Conservation (phyloP, 2,797 vertebrate genomes). For the Ceryle rudis region DNA sequence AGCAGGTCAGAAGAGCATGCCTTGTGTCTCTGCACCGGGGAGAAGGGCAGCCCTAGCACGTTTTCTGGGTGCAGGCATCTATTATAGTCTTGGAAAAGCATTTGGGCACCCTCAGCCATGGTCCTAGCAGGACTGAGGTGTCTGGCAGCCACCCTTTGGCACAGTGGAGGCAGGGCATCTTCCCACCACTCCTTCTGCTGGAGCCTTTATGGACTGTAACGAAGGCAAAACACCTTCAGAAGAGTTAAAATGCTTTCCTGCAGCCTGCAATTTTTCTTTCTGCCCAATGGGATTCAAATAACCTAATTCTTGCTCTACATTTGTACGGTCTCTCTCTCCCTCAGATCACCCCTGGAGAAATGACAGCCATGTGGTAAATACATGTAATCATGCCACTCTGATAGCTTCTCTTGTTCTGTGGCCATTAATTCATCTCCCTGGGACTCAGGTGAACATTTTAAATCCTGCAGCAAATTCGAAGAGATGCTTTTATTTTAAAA, state of each 20-base stretch:
- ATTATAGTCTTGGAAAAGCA: neutral
- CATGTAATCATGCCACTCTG: conserved; percentile 12
- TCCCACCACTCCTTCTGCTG: neutral
- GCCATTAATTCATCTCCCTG: conserved; percentile 49
- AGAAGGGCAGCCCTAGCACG: neutral
- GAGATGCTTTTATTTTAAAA: conserved; percentile 23
- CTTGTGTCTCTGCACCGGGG: fast-evolving
- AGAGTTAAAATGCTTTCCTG: neutral
- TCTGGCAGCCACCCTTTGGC: fast-evolving
- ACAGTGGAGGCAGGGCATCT: neutral
- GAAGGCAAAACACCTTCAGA: neutral
- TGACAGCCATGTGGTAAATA: conserved; percentile 26
- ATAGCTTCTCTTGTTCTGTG: conserved; percentile 38
- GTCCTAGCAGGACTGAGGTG: neutral
- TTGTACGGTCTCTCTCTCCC: neutral
- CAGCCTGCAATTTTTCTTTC: conserved; percentile 27
- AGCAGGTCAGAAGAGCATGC: neutral
- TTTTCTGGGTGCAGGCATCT: neutral
- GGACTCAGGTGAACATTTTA: neutral
- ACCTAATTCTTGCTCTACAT: conserved; percentile 41
- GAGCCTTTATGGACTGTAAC: fast-evolving
- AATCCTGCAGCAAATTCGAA: neutral
- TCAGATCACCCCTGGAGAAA: neutral
- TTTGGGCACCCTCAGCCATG: fast-evolving
- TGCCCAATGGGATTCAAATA: conserved; percentile 23